Base-by-base conservation (phyloP, 2,113 vertebrate species). In the Panurus biarmicus region DNA sequence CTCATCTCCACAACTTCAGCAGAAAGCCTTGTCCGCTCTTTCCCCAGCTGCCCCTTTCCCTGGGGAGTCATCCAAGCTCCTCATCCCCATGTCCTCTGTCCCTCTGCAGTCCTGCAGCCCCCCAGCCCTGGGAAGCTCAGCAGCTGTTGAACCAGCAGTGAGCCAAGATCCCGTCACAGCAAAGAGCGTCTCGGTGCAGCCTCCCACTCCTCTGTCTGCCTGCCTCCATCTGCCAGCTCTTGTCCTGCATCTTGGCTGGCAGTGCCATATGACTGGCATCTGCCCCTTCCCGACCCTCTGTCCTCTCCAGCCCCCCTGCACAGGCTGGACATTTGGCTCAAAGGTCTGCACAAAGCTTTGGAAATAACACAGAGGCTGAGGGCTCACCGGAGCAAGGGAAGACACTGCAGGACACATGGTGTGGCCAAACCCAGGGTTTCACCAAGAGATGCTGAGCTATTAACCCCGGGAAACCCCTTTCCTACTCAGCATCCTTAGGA, bases 201-300 rank as follows among this genome's bases (percentile, higher is more conserved):
- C 79, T 84, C 29, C 2, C 2, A 0, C 47, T 83, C 36, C 82
- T 60, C 91, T 26, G 9, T 56, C 81, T 95, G 93, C 78, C 90
- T 0, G 4, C 42, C 71, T 81, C 95, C 92, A 93, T 93, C 92
- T 93, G 90, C 95, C 56, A 2, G 38, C 75, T 95, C 91, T 4
- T 58, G 75, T 83, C 92, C 92, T 57, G 58, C 87, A 82, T 69
- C 77, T 19, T 2, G 0, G 31, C 48, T 20, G 40, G 70, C 82
- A 93, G 87, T 0, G 0, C 61, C 47, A 61, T 35, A 71, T 0
- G 2, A 78, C 57, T 4, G 0, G 44, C 13, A 0, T 42, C 81
- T 89, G 81, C 61, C 57, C 87, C 50, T 67, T 66, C 57, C 73
- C 28, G 0, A 40, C 58, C 70, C 53, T 51, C 84, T 6, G 62